phyloP scores from a whole-genome alignment of 2,113 vertebrate species.

The Vombatus ursinus region DNA sequence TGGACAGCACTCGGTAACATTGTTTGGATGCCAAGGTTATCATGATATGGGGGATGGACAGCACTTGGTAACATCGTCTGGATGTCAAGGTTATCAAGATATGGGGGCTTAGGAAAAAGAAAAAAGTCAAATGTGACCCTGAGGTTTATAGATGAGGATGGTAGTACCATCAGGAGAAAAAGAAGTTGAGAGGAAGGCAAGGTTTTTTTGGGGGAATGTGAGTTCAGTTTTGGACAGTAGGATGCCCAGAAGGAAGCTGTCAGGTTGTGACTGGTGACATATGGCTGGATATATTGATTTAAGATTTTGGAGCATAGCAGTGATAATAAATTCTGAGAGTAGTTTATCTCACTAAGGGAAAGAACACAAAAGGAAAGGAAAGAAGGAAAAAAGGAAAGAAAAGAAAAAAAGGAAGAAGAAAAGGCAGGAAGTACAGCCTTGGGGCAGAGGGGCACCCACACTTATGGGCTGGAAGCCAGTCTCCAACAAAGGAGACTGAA shows the following conservation, averaged over 20 bases:
- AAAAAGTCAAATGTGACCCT: background rate
- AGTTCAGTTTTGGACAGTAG: background rate
- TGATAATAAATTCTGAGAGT: background rate
- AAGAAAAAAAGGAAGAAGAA: background rate
- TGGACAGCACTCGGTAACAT: background rate
- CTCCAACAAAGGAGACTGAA: background rate
- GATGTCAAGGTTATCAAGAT: background rate
- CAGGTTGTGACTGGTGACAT: background rate
- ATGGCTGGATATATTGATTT: background rate
- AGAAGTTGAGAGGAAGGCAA: background rate
- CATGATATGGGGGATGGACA: background rate
- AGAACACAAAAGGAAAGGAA: background rate
- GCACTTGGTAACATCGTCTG: background rate
- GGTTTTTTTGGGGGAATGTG: background rate
- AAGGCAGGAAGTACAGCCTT: background rate
- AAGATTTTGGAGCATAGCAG: background rate
- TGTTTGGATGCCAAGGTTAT: background rate
- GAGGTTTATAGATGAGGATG: background rate
- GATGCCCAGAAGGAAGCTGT: background rate
- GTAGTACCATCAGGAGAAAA: background rate
- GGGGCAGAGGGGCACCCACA: background rate
- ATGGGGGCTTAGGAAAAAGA: background rate
- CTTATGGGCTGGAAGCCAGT: background rate
- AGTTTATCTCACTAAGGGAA: background rate
- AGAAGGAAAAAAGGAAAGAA: background rate